Conservation (phyloP, 2,797 vertebrate genomes). For the Phalloptychus januarius region DNA sequence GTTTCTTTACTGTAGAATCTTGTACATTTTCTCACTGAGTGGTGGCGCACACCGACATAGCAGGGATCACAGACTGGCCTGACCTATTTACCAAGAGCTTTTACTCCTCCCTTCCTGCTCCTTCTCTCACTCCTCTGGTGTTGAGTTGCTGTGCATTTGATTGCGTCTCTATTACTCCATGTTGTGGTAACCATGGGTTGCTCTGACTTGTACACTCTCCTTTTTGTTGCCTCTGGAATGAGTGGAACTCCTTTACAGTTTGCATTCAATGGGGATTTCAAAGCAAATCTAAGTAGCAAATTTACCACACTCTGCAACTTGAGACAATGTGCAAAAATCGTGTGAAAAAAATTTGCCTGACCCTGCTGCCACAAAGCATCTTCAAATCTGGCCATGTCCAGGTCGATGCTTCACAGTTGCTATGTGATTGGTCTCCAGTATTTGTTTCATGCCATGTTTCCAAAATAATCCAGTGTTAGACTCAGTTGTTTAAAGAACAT, state of each 20-base stretch:
- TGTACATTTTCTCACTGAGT: conserved; percentile 55
- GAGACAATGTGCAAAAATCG: neutral
- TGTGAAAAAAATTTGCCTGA: neutral
- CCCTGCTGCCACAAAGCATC: neutral
- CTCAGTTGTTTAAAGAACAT: neutral
- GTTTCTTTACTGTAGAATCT: conserved; percentile 43
- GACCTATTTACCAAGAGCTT: conserved; percentile 72
- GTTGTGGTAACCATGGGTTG: neutral
- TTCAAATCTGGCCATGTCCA: neutral
- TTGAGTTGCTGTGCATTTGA: conserved; percentile 48
- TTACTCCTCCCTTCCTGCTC: conserved; percentile 37
- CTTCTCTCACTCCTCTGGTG: neutral
- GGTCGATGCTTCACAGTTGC: neutral
- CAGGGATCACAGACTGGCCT: conserved; percentile 62
- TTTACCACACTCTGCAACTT: neutral
- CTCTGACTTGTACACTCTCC: neutral
- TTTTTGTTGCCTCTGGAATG: neutral
- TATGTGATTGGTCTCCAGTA: neutral
- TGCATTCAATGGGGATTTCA: neutral
- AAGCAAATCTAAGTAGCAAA: neutral
- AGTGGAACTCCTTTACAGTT: neutral
- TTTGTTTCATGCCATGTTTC: neutral
- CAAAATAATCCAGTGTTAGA: neutral
- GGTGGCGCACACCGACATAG: conserved; percentile 44
- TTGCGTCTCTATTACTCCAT: conserved; percentile 35